Percentiles rank a stretch among this genome's conserved stretches.
Conservation (phyloP, 2,797 vertebrate species). For the Emydoidea blandingii region DNA sequence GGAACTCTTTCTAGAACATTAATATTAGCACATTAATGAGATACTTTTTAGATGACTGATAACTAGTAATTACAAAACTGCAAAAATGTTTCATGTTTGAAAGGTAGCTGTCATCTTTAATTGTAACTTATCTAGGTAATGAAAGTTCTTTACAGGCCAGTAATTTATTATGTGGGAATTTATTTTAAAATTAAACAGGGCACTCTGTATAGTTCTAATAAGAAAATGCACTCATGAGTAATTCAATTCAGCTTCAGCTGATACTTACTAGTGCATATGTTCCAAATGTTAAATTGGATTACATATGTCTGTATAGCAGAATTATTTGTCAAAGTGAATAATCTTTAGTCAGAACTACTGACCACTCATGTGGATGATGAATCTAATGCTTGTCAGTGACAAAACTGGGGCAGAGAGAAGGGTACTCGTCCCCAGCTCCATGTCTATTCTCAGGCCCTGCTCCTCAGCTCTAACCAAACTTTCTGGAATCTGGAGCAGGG, state of each 20-base stretch:
- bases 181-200: slow-evolving; percentile 48
- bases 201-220: slow-evolving; percentile 33
- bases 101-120: neutral
- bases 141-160: slow-evolving; percentile 13
- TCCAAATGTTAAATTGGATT: slow-evolving; percentile 28
- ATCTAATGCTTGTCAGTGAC: neutral
- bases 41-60: neutral
- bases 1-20: slow-evolving; percentile 5
- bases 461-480: neutral
- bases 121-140: neutral
- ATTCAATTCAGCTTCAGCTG: slow-evolving; percentile 44
- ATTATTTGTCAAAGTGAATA: neutral
- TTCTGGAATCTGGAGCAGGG: neutral
- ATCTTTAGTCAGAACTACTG: neutral
- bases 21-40: neutral
- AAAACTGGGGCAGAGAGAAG: neutral
- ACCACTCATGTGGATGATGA: neutral
- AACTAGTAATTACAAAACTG: neutral
- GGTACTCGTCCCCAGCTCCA: neutral
- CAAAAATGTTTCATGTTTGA: neutral
- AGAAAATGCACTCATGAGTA: slow-evolving; percentile 33
- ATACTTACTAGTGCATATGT: neutral
- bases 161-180: slow-evolving; percentile 34
- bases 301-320: neutral
- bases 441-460: neutral